Percentiles rank a stretch among this genome's conserved stretches.
Conservation (phyloP, 2,797 vertebrate genomes). For the Girardinus metallicus region DNA sequence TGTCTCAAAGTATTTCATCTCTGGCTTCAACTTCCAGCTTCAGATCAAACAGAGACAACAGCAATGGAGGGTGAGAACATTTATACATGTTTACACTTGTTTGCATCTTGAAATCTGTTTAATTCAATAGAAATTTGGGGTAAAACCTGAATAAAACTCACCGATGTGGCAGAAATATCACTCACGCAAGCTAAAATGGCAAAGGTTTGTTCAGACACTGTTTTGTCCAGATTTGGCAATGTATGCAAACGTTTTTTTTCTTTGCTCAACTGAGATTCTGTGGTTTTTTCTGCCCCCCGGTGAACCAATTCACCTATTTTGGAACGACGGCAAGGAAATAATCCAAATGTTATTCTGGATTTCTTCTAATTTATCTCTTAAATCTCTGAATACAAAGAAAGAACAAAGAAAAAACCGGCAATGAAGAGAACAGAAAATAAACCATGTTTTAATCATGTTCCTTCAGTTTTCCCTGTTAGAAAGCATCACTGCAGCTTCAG, state of each 20-base stretch:
- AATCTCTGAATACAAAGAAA: too few relatives aligned
- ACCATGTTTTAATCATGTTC: not conserved
- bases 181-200: not conserved
- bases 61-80: conserved; percentile 61
- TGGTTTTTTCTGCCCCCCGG: rapidly evolving
- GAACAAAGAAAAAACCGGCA: not conserved
- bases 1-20: rapidly evolving
- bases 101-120: not conserved
- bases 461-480: not conserved
- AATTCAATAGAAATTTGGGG: not conserved
- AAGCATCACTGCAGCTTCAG: not conserved
- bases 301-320: too few relatives aligned
- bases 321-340: too few relatives aligned
- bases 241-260: not conserved
- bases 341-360: too few relatives aligned
- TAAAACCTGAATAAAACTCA: not conserved
- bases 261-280: not conserved
- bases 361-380: too few relatives aligned
- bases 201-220: not conserved
- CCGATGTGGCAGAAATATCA: not conserved
- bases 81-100: not conserved
- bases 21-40: conserved; percentile 47
- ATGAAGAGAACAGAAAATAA: not conserved
- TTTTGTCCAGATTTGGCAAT: not conserved
- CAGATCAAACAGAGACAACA: conserved; percentile 52